These are phyloP conservation scores for Drosophila stalkeri DNA, from an alignment of 2,888 invertebrate genomes.

Conservation along the genomic window DNA sequence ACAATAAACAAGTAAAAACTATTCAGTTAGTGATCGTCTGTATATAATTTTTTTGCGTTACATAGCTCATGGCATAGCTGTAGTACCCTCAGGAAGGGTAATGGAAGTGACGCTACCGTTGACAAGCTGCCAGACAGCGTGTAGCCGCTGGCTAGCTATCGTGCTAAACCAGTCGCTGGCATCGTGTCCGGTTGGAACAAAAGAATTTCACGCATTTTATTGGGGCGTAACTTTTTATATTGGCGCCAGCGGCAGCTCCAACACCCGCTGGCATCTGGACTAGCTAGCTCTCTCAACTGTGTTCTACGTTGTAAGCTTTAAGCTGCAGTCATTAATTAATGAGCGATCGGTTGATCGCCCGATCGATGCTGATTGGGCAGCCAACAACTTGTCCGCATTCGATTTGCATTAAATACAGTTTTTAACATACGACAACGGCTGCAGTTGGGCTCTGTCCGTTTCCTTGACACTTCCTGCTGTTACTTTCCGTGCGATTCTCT, in stretches of 20 bases:
- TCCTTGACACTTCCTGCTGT: slow-evolving; percentile 69
- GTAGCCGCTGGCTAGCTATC: slow-evolving; percentile 33
- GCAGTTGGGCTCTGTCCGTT: slow-evolving; percentile 54
- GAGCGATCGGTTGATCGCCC: slow-evolving; percentile 36
- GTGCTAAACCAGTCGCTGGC: slow-evolving; percentile 59
- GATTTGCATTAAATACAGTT: slow-evolving; percentile 71
- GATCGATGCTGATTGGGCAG: slow-evolving; percentile 21
- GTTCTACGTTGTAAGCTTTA: slow-evolving; percentile 64
- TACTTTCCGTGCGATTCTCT: slow-evolving; percentile 56
- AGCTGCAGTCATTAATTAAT: slow-evolving; percentile 72
- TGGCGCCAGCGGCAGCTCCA: slow-evolving; percentile 24
- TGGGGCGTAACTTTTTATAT: slow-evolving; percentile 43
- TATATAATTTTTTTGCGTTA: neutral
- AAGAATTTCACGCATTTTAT: slow-evolving; percentile 63
- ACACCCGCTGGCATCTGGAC: slow-evolving; percentile 18
- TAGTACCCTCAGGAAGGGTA: neutral
- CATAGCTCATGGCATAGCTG: neutral
- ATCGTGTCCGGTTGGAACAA: slow-evolving; percentile 74
- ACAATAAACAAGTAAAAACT: neutral
- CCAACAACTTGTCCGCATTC: slow-evolving; percentile 59
- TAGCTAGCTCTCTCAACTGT: slow-evolving; percentile 46
- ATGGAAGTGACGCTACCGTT: slow-evolving; percentile 24
- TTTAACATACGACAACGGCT: slow-evolving; percentile 43
- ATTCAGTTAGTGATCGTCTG: neutral
- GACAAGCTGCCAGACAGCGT: slow-evolving; percentile 40